Evolutionary conservation across 1,140 invertebrate species (phyloP).

Genomic region (Neodiprion pinetum): DNA sequence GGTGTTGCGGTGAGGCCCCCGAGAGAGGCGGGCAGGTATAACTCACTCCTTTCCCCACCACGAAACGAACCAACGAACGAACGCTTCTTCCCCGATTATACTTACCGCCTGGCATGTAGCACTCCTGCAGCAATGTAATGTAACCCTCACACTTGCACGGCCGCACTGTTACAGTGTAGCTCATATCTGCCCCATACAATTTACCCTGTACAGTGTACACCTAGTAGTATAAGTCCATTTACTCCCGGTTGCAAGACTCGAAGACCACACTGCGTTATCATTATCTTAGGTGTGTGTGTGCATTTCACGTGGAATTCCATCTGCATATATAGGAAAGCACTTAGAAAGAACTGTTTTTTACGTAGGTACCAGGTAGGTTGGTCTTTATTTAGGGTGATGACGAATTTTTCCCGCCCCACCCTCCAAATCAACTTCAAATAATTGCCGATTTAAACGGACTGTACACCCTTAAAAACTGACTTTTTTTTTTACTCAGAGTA

Average conservation of each 20-base stretch:
- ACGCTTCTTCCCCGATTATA: slow-evolving; percentile 25
- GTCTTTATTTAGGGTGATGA: no score
- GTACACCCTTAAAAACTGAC: background rate
- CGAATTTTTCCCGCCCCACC: no score
- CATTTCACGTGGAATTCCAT: background rate
- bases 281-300: background rate
- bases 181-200: slow-evolving; percentile 25
- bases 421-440: background rate
- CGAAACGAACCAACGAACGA: background rate
- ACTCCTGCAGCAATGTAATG: slow-evolving; percentile 30
- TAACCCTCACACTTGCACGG: slow-evolving; percentile 20
- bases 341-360: background rate
- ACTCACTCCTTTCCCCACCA: no score
- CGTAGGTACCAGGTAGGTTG: background rate
- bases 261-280: background rate
- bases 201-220: slow-evolving; percentile 25
- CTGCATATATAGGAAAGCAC: background rate
- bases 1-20: slow-evolving; percentile 38
- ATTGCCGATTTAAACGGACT: background rate
- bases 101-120: background rate
- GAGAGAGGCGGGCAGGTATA: no score
- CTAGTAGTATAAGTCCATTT: background rate
- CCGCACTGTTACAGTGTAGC: slow-evolving; percentile 15
- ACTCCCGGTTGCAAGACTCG: background rate
- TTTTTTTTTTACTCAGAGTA: background rate